Evolutionary conservation across 2,888 invertebrate species (phyloP), one percentile per base, ranked within the genome.

Genomic region (Netelia virgata): DNA sequence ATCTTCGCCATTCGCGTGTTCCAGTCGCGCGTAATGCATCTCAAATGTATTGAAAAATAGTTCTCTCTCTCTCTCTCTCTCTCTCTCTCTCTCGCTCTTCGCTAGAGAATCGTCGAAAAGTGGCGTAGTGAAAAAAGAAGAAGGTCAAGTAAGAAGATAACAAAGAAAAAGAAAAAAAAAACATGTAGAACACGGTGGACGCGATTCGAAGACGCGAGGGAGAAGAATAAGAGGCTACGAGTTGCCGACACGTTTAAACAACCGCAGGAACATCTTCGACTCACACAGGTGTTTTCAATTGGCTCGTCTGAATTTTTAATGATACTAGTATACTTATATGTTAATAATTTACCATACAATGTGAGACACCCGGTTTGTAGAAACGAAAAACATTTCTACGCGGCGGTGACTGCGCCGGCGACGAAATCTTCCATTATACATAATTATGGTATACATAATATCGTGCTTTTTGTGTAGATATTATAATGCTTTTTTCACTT

Each of bases 241-340:
- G 36, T 78, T 82, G 75, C 68, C 70, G 77, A 78, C 69, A 70
- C 69, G 47, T 64, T 82, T 63, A 61, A 63, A 41, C 11, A 47
- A 79, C 47, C 83, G 74, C 70, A 61, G 50, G 64, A 74, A 36
- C 59, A 64, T 57, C 66, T 75, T 84, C 36, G 41, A 53, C 53
- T 47, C 47, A 53, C 63, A 69, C 70, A 76, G 72, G 69, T 88
- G 85, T 83, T 86, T 79, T 77, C 86, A 87, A 87, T 89, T 68
- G 88, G 80, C 82, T 86, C 85, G 86, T 86, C 75, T 84, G 86
- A 87, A 87, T 87, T 87, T 88, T 84, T 86, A 87, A 86, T 79
- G 78, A 86, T 84, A n/a, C 78, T 61, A 23, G 50, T 18, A 80
- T 76, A 55, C 18, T 74, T 50, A 16, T 50, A 36, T 76, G 1